phyloP scores from a whole-genome alignment of 2,888 invertebrate genomes.

The Tenthredo amoena region DNA sequence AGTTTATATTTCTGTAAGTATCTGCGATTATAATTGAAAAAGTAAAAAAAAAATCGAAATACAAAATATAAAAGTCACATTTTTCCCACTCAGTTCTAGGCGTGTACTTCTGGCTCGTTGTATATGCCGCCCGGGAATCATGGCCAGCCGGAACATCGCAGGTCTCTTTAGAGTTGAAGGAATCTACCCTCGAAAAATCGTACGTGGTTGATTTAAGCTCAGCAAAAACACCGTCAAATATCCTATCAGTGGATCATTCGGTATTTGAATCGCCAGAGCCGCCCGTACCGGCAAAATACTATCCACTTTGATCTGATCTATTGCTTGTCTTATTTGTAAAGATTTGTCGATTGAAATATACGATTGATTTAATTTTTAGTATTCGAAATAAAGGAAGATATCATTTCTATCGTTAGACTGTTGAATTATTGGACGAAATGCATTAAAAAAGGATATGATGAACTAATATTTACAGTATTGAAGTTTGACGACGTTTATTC shows the following conservation, averaged over 20 bases:
- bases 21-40: background rate
- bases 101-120: slow-evolving; percentile 72
- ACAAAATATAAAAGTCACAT: background rate
- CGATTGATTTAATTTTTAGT: background rate
- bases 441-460: background rate
- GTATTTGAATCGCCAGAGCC: slow-evolving; percentile 62
- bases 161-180: slow-evolving; percentile 38
- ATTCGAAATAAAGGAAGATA: background rate
- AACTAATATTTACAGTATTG: background rate
- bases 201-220: slow-evolving; percentile 60
- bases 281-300: slow-evolving; percentile 59
- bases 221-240: slow-evolving; percentile 72
- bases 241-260: slow-evolving; percentile 60
- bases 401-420: background rate
- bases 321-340: background rate
- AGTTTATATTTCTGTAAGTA: slow-evolving; percentile 72
- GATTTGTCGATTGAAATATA: background rate
- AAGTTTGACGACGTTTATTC: background rate
- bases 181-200: background rate
- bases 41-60: background rate
- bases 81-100: slow-evolving; percentile 63
- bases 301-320: slow-evolving; percentile 55
- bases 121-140: slow-evolving; percentile 70
- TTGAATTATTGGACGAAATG: background rate
- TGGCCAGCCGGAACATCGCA: slow-evolving; percentile 59